Conservation (phyloP, 2,113 vertebrate genomes). For the Ivindomyrus marchei region DNA sequence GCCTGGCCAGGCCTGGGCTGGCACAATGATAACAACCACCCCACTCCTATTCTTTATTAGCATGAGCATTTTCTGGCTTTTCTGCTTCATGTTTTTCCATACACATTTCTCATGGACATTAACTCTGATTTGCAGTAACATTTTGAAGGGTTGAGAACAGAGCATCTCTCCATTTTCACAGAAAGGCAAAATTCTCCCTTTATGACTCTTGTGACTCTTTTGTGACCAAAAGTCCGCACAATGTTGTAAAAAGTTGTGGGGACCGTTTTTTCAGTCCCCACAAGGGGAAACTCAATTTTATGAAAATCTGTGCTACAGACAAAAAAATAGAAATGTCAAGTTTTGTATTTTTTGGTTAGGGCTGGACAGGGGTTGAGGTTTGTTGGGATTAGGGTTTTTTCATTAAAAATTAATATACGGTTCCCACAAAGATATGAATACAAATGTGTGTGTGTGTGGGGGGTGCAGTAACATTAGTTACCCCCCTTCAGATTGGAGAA, state of each 20-base stretch:
- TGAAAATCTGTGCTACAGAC: background rate
- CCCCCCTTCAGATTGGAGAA: too few species aligned
- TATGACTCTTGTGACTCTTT: background rate
- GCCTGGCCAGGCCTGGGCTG: background rate
- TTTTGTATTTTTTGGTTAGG: background rate
- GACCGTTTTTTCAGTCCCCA: too few species aligned
- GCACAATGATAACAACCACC: background rate
- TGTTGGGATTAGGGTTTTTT: too few species aligned
- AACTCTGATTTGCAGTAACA: background rate
- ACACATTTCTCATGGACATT: background rate
- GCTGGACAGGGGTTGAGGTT: too few species aligned
- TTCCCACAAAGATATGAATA: too few species aligned
- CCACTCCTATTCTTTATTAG: background rate
- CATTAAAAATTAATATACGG: too few species aligned
- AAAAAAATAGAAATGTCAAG: background rate
- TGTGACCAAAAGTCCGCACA: too few species aligned
- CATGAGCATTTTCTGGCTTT: background rate
- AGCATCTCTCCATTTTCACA: too few species aligned
- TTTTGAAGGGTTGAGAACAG: background rate
- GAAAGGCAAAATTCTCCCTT: too few species aligned
- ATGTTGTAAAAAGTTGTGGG: too few species aligned
- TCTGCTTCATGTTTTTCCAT: background rate
- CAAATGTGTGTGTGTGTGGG: too few species aligned
- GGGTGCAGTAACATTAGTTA: too few species aligned
- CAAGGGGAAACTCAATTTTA: background rate